Conservation (phyloP, 2,113 vertebrate genomes). For the Festucalex cinctus region DNA sequence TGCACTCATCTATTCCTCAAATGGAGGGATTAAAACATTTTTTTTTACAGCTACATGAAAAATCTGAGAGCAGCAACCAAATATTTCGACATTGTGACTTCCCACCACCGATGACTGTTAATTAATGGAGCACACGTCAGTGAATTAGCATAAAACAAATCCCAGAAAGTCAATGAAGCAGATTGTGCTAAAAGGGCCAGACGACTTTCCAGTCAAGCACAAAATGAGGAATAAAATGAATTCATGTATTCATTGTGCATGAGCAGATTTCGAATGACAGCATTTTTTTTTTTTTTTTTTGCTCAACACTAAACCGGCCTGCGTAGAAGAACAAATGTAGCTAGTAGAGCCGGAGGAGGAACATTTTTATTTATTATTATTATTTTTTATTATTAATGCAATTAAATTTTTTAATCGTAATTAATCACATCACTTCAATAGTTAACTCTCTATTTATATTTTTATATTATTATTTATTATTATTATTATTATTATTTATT, state of each 20-base stretch:
- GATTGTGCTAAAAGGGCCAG: constrained; percentile 30
- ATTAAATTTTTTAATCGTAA: too few relatives aligned
- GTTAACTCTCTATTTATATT: too few relatives aligned
- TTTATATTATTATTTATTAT: too few relatives aligned
- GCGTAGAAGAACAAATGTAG: constrained; percentile 2
- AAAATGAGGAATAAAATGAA: constrained; percentile 18
- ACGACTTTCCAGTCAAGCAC: constrained; percentile 21
- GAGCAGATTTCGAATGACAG: constrained; percentile 50
- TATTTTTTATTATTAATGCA: too few relatives aligned
- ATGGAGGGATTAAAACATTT: background rate
- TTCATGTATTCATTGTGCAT: constrained; percentile 28
- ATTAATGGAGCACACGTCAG: constrained; percentile 42
- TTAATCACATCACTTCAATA: too few relatives aligned
- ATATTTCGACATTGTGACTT: background rate
- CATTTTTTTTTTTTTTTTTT: too few relatives aligned
- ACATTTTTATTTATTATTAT: too few relatives aligned
- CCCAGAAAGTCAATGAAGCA: constrained; percentile 16
- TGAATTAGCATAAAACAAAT: constrained; percentile 15
- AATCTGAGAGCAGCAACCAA: background rate
- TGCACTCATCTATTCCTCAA: background rate
- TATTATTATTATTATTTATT: too few relatives aligned
- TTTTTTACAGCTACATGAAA: background rate
- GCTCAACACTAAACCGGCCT: constrained; percentile 16
- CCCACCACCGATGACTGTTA: constrained; percentile 11
- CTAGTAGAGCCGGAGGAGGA: too few relatives aligned